Base-by-base conservation (phyloP, 2,113 vertebrate species). In the Peucedramus taeniatus region DNA sequence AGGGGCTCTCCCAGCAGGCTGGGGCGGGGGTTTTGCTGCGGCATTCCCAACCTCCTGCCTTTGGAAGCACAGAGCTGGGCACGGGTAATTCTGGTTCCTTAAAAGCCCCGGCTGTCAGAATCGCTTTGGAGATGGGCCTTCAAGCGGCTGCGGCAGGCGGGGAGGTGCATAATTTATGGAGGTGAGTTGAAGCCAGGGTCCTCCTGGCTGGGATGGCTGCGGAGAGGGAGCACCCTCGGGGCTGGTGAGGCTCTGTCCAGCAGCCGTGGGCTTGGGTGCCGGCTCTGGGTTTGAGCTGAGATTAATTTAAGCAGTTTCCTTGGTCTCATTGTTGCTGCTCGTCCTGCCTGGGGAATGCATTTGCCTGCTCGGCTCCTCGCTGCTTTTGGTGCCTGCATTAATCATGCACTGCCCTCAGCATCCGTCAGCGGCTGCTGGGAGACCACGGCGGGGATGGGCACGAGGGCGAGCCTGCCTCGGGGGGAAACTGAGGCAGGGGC, bases 51-150 rank as follows among this genome's bases (percentile, higher is more conserved):
- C 28, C 76, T 94, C 64, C 89, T 77, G 63, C 45, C 31, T 94
- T 83, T 49, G 27, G 68, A 85, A 94, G 90, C 57, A 26, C 78
- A 19, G 80, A 91, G 78, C 86, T 91, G 24, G 6, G 74, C 71
- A 50, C 81, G 45, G 84, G 93, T 94, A 91, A 94, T 94, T 95
- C 93, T 76, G 79, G 86, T 86, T 82, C 78, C 92, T 96, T 97
- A 97, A 97, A 97, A 97, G 97, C 96, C 79, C 90, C 1, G 31
- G 82, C 96, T 97, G 97, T 97, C 97, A 97, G 89, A 96, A 97
- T 63, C 8, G 60, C 82, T 97, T 97, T 97, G 95, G 94, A 96
- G 56, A 95, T 51, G 74, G 84, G 79, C 54, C 95, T 97, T 97
- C 96, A 96, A 91, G 93, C 16, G 22, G 86, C 78, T 90, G 87